phyloP scores from a whole-genome alignment of 2,888 invertebrate genomes.

The Alloplasta piceator region DNA sequence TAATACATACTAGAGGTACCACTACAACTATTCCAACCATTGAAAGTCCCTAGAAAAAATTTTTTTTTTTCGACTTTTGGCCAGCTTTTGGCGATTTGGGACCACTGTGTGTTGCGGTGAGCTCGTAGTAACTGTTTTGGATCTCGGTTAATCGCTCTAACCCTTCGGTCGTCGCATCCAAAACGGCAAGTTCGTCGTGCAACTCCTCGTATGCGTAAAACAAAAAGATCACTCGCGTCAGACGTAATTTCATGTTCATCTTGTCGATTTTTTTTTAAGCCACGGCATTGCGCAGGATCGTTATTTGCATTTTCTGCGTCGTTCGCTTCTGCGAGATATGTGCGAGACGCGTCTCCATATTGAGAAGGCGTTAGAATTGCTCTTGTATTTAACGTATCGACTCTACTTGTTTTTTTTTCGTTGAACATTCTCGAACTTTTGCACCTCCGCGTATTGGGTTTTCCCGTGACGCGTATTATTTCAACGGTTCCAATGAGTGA shows the following conservation, averaged over 20 bases:
- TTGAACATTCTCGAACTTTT: background rate
- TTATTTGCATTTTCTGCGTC: conserved; percentile 31
- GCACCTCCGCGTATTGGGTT: background rate
- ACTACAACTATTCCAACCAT: no score
- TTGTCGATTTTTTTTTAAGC: conserved; percentile 33
- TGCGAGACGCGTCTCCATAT: conserved; percentile 38
- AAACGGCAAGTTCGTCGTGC: conserved; percentile 30
- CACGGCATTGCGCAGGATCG: conserved; percentile 33
- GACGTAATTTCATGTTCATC: conserved; percentile 27
- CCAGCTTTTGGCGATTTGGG: no score
- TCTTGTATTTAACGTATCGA: background rate
- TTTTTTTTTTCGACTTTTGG: no score
- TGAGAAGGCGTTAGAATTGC: background rate
- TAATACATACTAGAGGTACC: no score
- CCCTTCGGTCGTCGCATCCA: conserved; percentile 12
- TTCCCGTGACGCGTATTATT: background rate
- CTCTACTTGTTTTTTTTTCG: background rate
- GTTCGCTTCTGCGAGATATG: conserved; percentile 43
- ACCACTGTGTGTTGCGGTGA: no score
- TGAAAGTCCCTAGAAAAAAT: no score
- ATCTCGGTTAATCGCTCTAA: conserved; percentile 29
- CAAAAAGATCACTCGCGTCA: conserved; percentile 9
- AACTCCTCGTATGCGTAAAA: conserved; percentile 33
- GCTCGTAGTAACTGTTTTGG: conserved; percentile 44
- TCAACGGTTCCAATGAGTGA: background rate